phyloP scores from a whole-genome alignment of 2,797 vertebrate genomes.

The Capromys pilorides region DNA sequence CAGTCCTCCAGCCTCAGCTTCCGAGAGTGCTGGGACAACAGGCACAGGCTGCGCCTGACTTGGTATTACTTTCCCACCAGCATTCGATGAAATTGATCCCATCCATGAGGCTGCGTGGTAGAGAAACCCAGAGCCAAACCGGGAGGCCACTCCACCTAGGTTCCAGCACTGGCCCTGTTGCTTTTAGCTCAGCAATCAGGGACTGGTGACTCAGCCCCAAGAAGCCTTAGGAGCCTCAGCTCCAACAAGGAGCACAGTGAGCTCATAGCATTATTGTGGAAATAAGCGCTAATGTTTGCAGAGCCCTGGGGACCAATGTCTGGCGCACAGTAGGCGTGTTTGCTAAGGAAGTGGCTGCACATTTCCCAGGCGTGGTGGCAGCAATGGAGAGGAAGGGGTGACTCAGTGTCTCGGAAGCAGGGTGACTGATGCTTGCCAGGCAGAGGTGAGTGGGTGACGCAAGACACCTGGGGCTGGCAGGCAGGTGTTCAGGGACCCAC shows the following conservation, averaged over 20 bases:
- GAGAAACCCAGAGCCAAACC: neutral
- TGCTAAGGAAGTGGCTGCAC: neutral
- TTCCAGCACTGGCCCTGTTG: neutral
- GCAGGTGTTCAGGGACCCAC: neutral
- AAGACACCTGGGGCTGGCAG: neutral
- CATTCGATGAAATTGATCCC: neutral
- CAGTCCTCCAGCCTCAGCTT: neutral
- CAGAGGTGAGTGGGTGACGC: neutral
- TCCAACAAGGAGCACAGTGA: neutral
- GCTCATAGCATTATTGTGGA: neutral
- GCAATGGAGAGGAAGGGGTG: neutral
- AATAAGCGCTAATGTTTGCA: slow-evolving; percentile 16
- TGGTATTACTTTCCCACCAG: neutral
- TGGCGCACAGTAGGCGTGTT: neutral
- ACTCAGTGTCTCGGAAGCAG: neutral
- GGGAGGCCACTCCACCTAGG: fast-evolving
- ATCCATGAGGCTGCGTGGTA: neutral
- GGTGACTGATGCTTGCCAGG: slow-evolving; percentile 32
- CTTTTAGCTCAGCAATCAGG: neutral
- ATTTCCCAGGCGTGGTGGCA: neutral
- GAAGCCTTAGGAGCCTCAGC: neutral
- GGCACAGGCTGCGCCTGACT: neutral
- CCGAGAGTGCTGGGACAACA: neutral
- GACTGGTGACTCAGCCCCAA: neutral
- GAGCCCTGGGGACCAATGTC: neutral